Base-by-base conservation (phyloP, 2,888 invertebrate genomes). In the Brachypalpus laphriformis region DNA sequence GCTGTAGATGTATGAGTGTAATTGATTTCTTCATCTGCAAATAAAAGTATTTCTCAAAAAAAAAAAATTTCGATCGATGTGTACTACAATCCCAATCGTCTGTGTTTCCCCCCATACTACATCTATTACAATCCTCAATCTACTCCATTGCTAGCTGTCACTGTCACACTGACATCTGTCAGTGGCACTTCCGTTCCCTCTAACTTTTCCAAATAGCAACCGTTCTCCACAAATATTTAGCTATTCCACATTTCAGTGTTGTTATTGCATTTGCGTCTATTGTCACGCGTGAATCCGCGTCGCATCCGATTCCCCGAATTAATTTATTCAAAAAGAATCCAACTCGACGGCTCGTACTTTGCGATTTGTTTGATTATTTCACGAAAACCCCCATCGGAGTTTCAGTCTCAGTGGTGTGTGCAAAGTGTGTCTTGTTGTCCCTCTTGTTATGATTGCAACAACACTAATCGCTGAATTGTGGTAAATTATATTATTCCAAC, bases 381-480 rank as follows among this genome's bases (percentile, higher is more conserved):
- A 0, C 11, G 2, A 9, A 8, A 40, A 25, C 9, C 3, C 14
- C 51, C 7, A 9, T 18, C 42, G 18, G 22, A 2, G 28, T 28
- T 5, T 28, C 6, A 25, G 22, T 11, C n/a, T 20, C 34, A 22
- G 9, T n/a, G n/a, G n/a, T n/a, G 34, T 14, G 11, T 18, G 20
- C 47, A 28, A 40, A 34, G 34, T 25, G 68, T 68, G 56, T 25
- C 51, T 22, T 34, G 40, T 47, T 20, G 42, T 45, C 18, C 20
- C 4, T n/a, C 14, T 3, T 78, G 71, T 51, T 81, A 85, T 85
- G 85, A 80, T 47, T 66, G 75, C 75, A 61, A 81, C 85, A 71
- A 80, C 81, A 9, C 42, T 85, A 28, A 85, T 85, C 25, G 85
- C 85, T 75, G 85, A 85, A 76, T 85, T 85, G 85, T 85, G 85